Evolutionary conservation across 1,140 invertebrate species (phyloP).

Genomic region (Pygmarrhopalites habei): DNA sequence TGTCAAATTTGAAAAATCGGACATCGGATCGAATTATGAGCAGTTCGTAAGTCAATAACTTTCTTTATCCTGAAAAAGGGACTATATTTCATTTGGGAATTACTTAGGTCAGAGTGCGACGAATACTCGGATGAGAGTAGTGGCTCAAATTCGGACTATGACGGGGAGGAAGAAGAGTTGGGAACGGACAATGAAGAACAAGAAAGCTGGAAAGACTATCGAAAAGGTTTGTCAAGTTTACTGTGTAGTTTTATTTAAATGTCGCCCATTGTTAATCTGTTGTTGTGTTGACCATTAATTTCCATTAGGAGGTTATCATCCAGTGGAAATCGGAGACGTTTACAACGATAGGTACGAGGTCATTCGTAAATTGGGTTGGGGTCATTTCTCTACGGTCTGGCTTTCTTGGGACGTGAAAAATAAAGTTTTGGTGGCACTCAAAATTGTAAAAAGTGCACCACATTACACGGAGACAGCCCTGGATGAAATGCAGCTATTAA

Average conservation of each 20-base stretch:
- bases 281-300: background rate
- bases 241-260: background rate
- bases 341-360: slow-evolving; percentile 91
- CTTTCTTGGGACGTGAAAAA: slow-evolving; percentile 76
- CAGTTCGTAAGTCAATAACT: no score
- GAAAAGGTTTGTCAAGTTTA: slow-evolving; percentile 45
- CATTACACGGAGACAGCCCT: slow-evolving; percentile 97
- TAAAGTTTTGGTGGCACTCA: slow-evolving; percentile 49
- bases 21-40: no score
- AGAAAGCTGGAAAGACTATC: slow-evolving; percentile 88
- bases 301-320: slow-evolving; percentile 81
- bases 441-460: slow-evolving; percentile 95
- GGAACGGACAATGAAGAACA: slow-evolving; percentile 81
- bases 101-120: no score
- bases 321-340: slow-evolving; percentile 91
- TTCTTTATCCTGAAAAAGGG: no score
- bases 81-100: no score
- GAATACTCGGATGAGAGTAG: no score
- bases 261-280: background rate
- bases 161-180: no score
- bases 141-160: no score
- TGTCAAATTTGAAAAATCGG: no score
- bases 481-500: slow-evolving; percentile 96
- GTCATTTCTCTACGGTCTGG: slow-evolving; percentile 98
- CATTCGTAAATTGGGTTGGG: slow-evolving; percentile 94